Base-by-base conservation (phyloP, 2,888 invertebrate species). In the Tupiocoris notatus region DNA sequence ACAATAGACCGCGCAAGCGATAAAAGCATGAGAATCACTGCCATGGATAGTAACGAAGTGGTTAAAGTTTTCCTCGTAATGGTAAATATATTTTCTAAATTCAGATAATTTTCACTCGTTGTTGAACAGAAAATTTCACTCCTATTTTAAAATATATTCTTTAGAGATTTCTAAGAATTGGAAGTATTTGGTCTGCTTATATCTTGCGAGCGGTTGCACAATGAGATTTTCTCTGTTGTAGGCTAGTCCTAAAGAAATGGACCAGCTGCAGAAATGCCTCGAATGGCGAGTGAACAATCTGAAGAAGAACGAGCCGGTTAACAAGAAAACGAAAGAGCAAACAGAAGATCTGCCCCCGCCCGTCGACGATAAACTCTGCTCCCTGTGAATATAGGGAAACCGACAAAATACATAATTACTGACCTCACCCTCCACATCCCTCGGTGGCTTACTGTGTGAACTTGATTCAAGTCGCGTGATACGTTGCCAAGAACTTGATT, bases 21-120 rank as follows among this genome's bases (percentile, higher is more conserved):
- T 80, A 96, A 95, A 86, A 94, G 93, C 79, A 87, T 97, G 24
- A 87, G 96, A 79, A 87, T 97, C 81, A 96, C 96, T 1, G 96
- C 95, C 1, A 89, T 93, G 82, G 94, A 95, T 82, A 90, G 90
- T 54, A 89, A 89, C 79, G 92, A 92, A 61, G 92, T 92, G 82
- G 88, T 96, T 78, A 93, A 93, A 85, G 91, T 96, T 79, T 96
- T 93, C 83, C 89, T 96, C 75, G 89, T 94, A 63, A 92, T 91
- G 91, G 92, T 91, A 81, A 85, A 86, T 65, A 20, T n/a, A n/a
- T n/a, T n/a, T n/a, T n/a, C n/a, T n/a, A n/a, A n/a, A n/a, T n/a
- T n/a, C n/a, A n/a, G n/a, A n/a, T n/a, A n/a, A n/a, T n/a, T n/a
- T n/a, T n/a, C n/a, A n/a, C n/a, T n/a, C n/a, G n/a, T n/a, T n/a